Base-by-base conservation (phyloP, 2,888 invertebrate genomes). In the Idaea straminata region DNA sequence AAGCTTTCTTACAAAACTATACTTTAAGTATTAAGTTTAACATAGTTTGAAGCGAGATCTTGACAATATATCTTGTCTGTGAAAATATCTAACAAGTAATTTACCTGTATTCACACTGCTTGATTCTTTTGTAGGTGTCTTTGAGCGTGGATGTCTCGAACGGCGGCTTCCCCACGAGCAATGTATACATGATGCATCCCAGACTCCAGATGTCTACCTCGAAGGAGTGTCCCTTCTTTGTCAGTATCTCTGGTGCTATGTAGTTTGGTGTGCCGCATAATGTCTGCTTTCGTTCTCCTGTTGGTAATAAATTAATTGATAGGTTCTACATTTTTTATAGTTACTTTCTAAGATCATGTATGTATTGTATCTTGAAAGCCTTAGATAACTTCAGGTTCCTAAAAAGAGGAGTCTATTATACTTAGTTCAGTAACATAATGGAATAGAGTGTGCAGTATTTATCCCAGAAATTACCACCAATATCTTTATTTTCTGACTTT, bases 231-330 rank as follows among this genome's bases (percentile, higher is more conserved):
- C 99, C 99, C 83, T 97, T 97, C 88, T 99, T 99, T 61, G 96
- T 96, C 77, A 99, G 92, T 79, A 99, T 98, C 90, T 99, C 99
- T 0, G 99, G 99, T 0, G 99, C 99, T 77, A 99, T 99, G 86
- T 99, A 99, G 91, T 99, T 99, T 1, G 99, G 99, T 5, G 99
- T 99, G n/a, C 99, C 99, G 83, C 99, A 99, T 61, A 99, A 92
- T 15, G 99, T 99, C 89, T 98, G 98, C 82, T 96, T 96, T 79
- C 95, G 94, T 88, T 96, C 96, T 76, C 95, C 95, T 93, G 68
- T 61, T 72, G 13, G 47, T 7, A 3, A 10, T 10, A 47, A 47
- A 10, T 47, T 6, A 13, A 47, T 13, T 47, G 10, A 10, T 10
- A 47, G 7, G 47, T 47, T 47, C 6, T 47, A 47, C 5, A 47